Evolutionary conservation across 2,888 invertebrate genomes (phyloP).

Genomic region (Anaspis maculata): DNA sequence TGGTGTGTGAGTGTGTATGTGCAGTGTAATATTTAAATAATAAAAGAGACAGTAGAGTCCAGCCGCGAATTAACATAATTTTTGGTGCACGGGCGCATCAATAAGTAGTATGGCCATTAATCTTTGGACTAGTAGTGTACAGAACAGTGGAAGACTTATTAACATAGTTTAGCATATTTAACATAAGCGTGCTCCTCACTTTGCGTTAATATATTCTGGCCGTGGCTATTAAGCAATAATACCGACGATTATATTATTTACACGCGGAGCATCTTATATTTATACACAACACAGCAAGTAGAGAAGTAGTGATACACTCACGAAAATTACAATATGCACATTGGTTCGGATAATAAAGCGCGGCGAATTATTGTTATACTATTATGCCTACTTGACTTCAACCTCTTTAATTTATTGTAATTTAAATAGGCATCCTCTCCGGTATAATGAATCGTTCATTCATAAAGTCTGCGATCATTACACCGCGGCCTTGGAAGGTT

Average conservation of each 20-base stretch:
- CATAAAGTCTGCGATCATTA: slow-evolving; percentile 23
- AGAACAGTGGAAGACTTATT: slow-evolving; percentile 28
- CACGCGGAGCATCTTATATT: too few species aligned
- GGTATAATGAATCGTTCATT: slow-evolving; percentile 24
- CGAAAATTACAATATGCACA: too few species aligned
- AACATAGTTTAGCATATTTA: slow-evolving; percentile 31
- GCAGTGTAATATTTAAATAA: slow-evolving; percentile 28
- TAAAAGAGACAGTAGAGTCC: slow-evolving; percentile 25
- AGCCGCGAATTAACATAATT: slow-evolving; percentile 15
- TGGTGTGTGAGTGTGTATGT: too few species aligned
- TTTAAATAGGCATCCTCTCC: slow-evolving; percentile 24
- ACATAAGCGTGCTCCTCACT: slow-evolving; percentile 32
- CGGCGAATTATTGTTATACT: too few species aligned
- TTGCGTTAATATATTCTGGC: slow-evolving; percentile 26
- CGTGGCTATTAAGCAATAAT: slow-evolving; percentile 24
- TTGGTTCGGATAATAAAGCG: too few species aligned
- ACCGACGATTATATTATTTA: too few species aligned
- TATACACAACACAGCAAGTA: too few species aligned
- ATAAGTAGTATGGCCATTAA: slow-evolving; percentile 26
- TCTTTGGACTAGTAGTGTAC: slow-evolving; percentile 17
- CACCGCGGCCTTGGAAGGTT: slow-evolving; percentile 14
- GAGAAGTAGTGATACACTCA: too few species aligned
- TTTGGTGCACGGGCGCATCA: slow-evolving; percentile 16
- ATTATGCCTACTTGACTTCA: too few species aligned
- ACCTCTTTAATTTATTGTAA: slow-evolving; percentile 25